Base-by-base conservation (phyloP, 2,113 vertebrate species). In the Pygoscelis adeliae region DNA sequence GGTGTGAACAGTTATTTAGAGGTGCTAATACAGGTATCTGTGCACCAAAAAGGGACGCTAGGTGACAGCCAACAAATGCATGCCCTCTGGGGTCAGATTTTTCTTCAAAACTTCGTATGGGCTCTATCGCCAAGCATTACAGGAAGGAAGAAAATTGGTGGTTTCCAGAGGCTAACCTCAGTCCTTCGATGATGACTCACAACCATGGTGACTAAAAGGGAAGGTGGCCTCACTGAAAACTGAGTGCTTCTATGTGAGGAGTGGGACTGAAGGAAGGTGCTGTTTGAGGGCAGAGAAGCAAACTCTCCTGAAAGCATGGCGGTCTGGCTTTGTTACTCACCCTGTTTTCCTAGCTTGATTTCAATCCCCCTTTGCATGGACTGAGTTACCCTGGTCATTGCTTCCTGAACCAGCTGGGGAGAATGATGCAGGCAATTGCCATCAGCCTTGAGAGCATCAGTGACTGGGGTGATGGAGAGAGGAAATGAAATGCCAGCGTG, bases 161-260 rank as follows among this genome's bases (percentile, higher is more conserved):
- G 44, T 84, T 95, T 97, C 87, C 77, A 87, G 58, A 91, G 77
- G 53, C 77, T 79, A 76, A 89, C 86, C 25, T 81, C 67, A 78
- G 32, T 34, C 61, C 80, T 96, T 88, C 3, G 1, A 32, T 73
- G 2, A 29, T 81, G 52, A 84, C n/a, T 92, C n/a, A 16, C 27
- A 74, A 36, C 52, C 6, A 3, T 18, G 25, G 50, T 47, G 42
- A 79, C 70, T 91, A 36, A 72, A 89, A 88, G 58, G 49, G 72
- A 74, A 79, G 85, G 56, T 85, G 62, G 30, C 66, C 40, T 85
- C 12, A 8, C 5, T 55, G 56, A 34, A 83, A 71, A 65, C 36
- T 16, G 38, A n/a, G 34, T 23, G n/a, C 34, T 34, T 70, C 7
- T 38, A 36, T 58, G 2, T 70, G 55, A 73, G 34, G 29, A 83